Base-by-base conservation (phyloP, 2,113 vertebrate species). In the Pomatostomus ruficeps region DNA sequence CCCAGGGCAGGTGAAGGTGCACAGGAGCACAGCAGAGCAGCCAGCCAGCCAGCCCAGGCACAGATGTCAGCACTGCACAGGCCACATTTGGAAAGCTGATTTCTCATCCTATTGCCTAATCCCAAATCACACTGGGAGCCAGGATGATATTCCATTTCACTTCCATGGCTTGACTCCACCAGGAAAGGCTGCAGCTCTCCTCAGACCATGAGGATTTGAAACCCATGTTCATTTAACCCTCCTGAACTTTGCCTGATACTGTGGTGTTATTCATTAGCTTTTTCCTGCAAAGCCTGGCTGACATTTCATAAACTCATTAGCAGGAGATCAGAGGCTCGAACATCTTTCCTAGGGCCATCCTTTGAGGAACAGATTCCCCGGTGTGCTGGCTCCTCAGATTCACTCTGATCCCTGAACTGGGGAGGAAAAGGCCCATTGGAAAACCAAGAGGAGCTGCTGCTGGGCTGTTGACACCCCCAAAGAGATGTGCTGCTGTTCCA, bases 261-360 rank as follows among this genome's bases (percentile, higher is more conserved):
- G 35, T 24, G 36, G 54, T 85, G 89, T 52, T 86, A 51, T 85
- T 91, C 81, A 70, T 93, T 95, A 91, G 87, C 87, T 94, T n/a
- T 85, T 87, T 74, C 95, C 91, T 81, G 76, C 66, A 82, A 92
- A 93, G 57, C 75, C 85, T 61, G 79, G 82, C 61, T 95, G 93
- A 51, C 95, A 85, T 76, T 93, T 88, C 73, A 49, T 72, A 86
- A 91, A 95, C 83, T 95, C 93, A 85, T 96, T 87, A 96, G 81
- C 68, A 42, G 52, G 57, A 85, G 76, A 95, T 89, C 91, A 88
- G 85, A 90, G 68, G 43, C 88, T 92, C 81, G 22, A 58, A 73
- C 54, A 51, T 9, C 2, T 5, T 68, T 97, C 75, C 83, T 23
- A 61, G 83, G 79, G 83, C 70, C 67, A 74, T 23, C 65, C 62